Evolutionary conservation across 2,888 invertebrate genomes (phyloP), one percentile per base, ranked within the genome.

Genomic region (Galerucella nymphaeae): DNA sequence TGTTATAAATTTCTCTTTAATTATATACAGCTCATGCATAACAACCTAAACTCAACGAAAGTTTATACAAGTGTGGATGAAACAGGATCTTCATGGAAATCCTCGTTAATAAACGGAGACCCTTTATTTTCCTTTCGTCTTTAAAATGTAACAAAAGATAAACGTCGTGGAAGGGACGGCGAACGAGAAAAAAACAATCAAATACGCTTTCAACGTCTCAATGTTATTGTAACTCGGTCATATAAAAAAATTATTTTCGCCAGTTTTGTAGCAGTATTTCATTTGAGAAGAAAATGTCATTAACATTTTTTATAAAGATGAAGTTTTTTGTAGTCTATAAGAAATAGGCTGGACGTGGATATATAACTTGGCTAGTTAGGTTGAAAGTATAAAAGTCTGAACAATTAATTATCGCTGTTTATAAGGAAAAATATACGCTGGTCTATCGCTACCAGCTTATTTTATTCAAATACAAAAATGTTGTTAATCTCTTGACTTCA

Each of bases 1-100:
- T 20, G 14, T 11, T 62, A 69, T 70, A 64, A 64, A 70, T 58
- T 48, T 70, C 18, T 38, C 23, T n/a, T 18, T 65, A 70, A 70
- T 70, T 70, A 64, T 58, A 70, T 58, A n/a, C 18, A 70, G 70
- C 59, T 70, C 58, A 70, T 70, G 70, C 64, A 70, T 64, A 70
- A 65, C 58, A 70, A 58, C 48, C 30, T 64, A 58, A 58, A 70
- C 57, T 58, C 48, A 45, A 57, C 45, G 58, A 59, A 70, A 69
- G 68, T 69, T 61, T 61, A 53, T 70, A 58, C 58, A 63, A 70
- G 58, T 64, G 70, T 45, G 64, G 70, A 59, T 41, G 62, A 69
- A 62, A 62, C 53, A 23, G 53, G 55, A 62, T 69, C 58, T 38
- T 64, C 14, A 50, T 38, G 64, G 18, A 57, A 59, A 38, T 65